Evolutionary conservation across 92 coral and sea anemone genomes (phyloP).

Genomic region (Phymanthus crucifer): DNA sequence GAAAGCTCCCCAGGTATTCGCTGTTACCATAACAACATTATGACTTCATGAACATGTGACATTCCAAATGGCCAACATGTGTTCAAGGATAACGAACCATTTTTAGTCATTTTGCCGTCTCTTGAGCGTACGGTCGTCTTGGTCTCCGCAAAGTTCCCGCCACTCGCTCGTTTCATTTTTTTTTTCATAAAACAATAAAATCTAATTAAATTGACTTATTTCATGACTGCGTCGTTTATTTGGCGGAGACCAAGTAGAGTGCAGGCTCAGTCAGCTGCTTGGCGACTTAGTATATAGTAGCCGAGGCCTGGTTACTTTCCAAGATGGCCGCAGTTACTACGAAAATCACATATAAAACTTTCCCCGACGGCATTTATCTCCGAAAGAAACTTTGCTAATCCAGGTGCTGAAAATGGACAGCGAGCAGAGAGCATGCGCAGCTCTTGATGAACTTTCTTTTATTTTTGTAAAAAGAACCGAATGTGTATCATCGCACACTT

Average conservation of each 20-base stretch:
- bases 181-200: too few relatives aligned
- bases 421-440: neutral
- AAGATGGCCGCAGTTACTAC: neutral
- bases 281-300: neutral
- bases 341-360: neutral
- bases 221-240: too few relatives aligned
- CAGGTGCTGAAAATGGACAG: conserved; percentile 14
- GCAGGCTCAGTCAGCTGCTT: too few relatives aligned
- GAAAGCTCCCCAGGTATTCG: neutral
- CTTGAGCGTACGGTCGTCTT: neutral
- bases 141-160: neutral
- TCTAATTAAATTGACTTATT: too few relatives aligned
- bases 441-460: neutral
- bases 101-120: neutral
- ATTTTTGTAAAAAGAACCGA: neutral
- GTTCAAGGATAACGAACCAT: too few relatives aligned
- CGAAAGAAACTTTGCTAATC: neutral
- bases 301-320: neutral
- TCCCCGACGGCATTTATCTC: neutral
- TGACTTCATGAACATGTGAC: neutral
- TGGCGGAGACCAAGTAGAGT: too few relatives aligned
- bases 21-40: neutral
- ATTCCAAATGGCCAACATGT: too few relatives aligned
- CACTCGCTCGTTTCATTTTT: too few relatives aligned
- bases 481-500: conserved; percentile 2